Percentiles rank a stretch among this genome's conserved stretches.
phyloP scores from a whole-genome alignment of 2,797 vertebrate species.

The Chrosomus eos region DNA sequence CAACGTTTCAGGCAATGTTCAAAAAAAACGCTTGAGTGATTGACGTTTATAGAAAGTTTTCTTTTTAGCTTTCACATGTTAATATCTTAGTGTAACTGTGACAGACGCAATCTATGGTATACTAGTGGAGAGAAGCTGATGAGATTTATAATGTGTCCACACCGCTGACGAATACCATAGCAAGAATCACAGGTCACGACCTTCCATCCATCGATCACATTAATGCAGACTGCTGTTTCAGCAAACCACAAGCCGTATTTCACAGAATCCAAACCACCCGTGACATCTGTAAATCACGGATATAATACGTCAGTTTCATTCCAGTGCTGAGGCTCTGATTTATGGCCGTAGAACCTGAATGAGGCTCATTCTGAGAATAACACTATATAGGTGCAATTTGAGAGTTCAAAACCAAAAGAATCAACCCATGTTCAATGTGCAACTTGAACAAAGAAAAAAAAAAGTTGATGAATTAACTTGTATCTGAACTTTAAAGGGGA shows the following conservation, averaged over 20 bases:
- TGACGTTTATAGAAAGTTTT: background rate
- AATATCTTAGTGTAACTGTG: background rate
- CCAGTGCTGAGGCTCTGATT: slow-evolving; percentile 24
- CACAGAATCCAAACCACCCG: background rate
- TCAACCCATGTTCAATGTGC: no score
- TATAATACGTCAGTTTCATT: slow-evolving; percentile 41
- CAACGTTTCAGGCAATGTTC: background rate
- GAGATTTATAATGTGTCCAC: slow-evolving; percentile 22
- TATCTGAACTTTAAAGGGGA: no score
- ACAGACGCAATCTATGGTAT: background rate
- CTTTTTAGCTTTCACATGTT: background rate
- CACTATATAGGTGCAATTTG: background rate
- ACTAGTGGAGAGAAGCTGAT: background rate
- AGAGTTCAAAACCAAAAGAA: no score
- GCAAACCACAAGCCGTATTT: slow-evolving; percentile 23
- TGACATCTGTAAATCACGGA: slow-evolving; percentile 33
- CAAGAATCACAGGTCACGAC: slow-evolving; percentile 42
- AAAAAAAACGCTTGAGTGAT: background rate
- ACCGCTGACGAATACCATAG: background rate
- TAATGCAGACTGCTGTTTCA: slow-evolving; percentile 36
- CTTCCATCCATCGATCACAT: slow-evolving; percentile 35
- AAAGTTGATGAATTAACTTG: no score
- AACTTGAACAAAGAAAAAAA: no score
- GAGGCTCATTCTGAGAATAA: background rate
- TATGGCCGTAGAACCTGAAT: background rate